These are phyloP conservation scores for Ibycter americanus DNA, from an alignment of 2,797 vertebrate genomes.

Conservation along the genomic window DNA sequence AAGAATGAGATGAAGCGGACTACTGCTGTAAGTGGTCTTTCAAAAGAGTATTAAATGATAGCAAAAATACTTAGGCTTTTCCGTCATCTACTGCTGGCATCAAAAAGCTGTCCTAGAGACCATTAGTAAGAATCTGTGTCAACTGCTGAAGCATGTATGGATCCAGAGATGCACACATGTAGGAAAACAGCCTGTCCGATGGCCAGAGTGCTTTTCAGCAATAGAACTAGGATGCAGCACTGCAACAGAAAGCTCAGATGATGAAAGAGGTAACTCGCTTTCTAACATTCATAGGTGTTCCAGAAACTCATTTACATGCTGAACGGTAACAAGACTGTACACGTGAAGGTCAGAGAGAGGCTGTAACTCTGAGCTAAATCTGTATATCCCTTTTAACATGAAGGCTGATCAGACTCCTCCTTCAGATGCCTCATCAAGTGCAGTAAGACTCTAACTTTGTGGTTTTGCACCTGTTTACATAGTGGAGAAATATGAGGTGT, in stretches of 20 bases:
- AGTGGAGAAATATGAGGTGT: background rate
- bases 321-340: background rate
- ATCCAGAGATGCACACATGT: background rate
- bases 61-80: background rate
- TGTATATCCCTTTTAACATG: background rate
- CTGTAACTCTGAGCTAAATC: background rate
- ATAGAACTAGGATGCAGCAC: background rate
- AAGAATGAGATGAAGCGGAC: background rate
- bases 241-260: background rate
- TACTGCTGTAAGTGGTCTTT: background rate
- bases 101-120: background rate
- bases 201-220: background rate
- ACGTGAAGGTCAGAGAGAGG: background rate
- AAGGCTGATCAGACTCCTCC: background rate
- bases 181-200: background rate
- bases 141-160: background rate
- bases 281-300: background rate
- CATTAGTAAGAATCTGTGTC: background rate
- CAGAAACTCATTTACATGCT: background rate
- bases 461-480: background rate
- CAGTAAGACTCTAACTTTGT: background rate
- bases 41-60: background rate
- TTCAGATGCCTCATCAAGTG: background rate
- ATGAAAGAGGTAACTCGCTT: background rate
- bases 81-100: background rate